Evolutionary conservation across 2,888 invertebrate genomes (phyloP), one percentile per base, ranked within the genome.

Genomic region (Amiota communis): DNA sequence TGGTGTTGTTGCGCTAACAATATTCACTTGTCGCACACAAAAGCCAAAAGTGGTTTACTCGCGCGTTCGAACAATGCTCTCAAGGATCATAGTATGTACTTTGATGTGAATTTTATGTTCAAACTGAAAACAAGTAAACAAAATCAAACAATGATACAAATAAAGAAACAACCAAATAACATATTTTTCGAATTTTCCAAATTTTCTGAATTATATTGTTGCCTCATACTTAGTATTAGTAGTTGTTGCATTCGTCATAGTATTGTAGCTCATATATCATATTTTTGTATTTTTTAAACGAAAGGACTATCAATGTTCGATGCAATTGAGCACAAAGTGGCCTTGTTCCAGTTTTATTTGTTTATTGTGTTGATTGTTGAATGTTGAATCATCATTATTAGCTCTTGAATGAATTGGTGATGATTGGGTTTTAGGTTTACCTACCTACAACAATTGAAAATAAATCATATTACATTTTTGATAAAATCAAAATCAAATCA

Each of bases 41-140:
- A 63, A 63, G 63, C 63, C 46, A 8, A 59, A 63, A 63, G 63
- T 63, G 63, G 63, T 15, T 63, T 17, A 63, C 11, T 63, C 46
- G 63, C 63, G 15, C 63, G 23, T 63, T 46, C 63, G 36, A 63
- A 63, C 63, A 63, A 63, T 63, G 13, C 13, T 63, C 36, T 63
- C 46, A 36, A 20, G 36, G 36, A 36, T 36, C 36, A 13, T 23
- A 11, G 13, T 12, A n/a, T n/a, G n/a, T n/a, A 63, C 63, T 63
- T 36, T 63, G 46, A 63, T 63, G 63, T 46, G 63, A 63, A 63
- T 63, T 63, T 63, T 23, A 63, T 63, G 63, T 63, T 63, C 63
- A 9, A 63, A 63, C 63, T 63, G n/a, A 3, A 63, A 59, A 15
- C 15, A 17, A 53, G n/a, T 6, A n/a, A 8, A n/a, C 13, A 53